These are phyloP conservation scores for Sorex araneus DNA, from an alignment of 2,113 vertebrate genomes.

Conservation along the genomic window DNA sequence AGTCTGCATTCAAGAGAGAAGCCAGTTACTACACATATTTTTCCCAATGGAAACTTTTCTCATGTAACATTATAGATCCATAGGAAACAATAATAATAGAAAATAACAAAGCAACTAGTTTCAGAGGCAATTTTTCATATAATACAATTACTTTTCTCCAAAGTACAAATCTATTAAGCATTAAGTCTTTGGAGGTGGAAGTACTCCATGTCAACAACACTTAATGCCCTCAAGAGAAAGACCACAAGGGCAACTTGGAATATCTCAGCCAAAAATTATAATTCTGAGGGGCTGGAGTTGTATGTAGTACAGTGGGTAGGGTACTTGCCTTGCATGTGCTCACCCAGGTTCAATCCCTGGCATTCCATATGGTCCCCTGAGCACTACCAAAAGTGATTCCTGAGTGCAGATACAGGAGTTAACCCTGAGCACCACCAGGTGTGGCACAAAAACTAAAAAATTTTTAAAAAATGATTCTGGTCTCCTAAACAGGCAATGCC, in stretches of 20 bases:
- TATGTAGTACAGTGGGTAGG: no score
- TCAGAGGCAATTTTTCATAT: not conserved
- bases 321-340: no score
- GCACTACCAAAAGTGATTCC: no score
- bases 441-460: not conserved
- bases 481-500: not conserved
- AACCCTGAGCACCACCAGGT: not conserved
- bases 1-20: not conserved
- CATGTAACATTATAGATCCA: not conserved
- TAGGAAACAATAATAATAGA: not conserved
- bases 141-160: not conserved
- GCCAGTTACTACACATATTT: not conserved
- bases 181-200: not conserved
- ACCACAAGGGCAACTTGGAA: no score
- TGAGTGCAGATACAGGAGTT: no score
- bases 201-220: not conserved
- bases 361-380: no score
- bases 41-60: slow-evolving; percentile 6
- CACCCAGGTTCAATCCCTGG: no score
- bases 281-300: no score
- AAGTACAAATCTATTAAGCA: not conserved
- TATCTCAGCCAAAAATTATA: no score
- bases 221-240: not conserved
- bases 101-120: not conserved
- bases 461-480: no score